Percentiles rank a stretch among this genome's conserved stretches.
Evolutionary conservation across 2,797 vertebrate genomes (phyloP).

Genomic region (Echeneis naucrates): DNA sequence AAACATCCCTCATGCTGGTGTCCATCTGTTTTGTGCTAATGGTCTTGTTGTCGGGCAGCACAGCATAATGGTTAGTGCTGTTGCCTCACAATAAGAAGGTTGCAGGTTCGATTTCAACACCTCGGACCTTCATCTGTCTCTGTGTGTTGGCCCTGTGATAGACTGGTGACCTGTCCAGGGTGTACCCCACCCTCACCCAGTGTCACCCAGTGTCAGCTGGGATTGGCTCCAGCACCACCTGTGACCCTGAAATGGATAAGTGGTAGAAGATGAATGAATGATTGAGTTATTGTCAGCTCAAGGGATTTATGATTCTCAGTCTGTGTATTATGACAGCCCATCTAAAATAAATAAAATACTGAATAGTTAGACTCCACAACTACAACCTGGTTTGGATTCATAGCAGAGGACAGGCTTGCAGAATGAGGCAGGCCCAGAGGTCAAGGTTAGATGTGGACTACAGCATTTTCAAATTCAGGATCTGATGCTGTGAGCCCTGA

Average conservation of each 20-base stretch:
- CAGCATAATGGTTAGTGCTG: no score
- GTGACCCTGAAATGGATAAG: no score
- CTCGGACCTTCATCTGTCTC: no score
- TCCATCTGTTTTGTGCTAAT: not conserved
- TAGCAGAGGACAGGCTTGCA: not conserved
- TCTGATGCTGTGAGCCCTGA: not conserved
- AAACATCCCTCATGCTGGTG: slow-evolving; percentile 9
- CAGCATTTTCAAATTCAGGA: not conserved
- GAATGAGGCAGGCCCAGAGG: not conserved
- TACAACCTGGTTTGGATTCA: slow-evolving; percentile 30
- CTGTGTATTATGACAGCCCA: slow-evolving; percentile 26
- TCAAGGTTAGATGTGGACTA: not conserved
- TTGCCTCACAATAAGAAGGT: no score
- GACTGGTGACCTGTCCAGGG: no score
- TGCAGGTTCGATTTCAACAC: no score
- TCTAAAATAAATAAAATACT: slow-evolving; percentile 19
- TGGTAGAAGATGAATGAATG: no score
- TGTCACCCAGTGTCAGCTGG: no score
- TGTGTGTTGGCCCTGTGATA: no score
- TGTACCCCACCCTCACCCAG: no score
- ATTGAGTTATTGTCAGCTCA: slow-evolving; percentile 2
- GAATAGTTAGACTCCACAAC: not conserved
- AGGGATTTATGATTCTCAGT: slow-evolving; percentile 19
- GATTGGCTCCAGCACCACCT: no score
- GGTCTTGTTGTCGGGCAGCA: no score